A percentile compares a stretch with the other conserved stretches of the same genome.
These are phyloP conservation scores for Pelecanoides urinatrix DNA, from an alignment of 2,113 vertebrate genomes.

Conservation along the genomic window DNA sequence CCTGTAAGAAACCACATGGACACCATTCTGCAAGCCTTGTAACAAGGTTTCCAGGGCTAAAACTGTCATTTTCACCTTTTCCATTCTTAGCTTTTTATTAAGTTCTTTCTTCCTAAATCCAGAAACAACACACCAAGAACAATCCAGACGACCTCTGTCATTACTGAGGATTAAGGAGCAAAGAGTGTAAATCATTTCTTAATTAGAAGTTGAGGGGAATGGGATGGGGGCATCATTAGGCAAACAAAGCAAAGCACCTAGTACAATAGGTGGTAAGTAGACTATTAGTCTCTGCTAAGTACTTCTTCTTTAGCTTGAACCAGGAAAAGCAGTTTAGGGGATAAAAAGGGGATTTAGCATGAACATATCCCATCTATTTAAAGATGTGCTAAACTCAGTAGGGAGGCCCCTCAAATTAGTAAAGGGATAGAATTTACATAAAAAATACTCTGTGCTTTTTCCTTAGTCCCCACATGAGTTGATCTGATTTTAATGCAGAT, in stretches of 20 bases:
- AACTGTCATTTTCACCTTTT: background rate
- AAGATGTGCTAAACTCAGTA: background rate
- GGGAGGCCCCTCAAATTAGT: background rate
- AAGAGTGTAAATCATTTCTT: background rate
- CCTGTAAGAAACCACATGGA: background rate
- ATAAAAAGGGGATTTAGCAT: background rate
- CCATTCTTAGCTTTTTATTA: background rate
- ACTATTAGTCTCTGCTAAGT: background rate
- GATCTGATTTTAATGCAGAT: background rate
- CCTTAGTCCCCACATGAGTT: background rate
- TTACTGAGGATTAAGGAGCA: background rate
- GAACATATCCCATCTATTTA: background rate
- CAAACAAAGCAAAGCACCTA: background rate
- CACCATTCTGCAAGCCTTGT: background rate
- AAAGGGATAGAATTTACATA: background rate
- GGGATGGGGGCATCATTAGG: background rate
- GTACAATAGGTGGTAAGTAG: background rate
- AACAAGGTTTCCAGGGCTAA: background rate
- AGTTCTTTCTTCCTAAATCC: background rate
- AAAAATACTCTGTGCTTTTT: background rate
- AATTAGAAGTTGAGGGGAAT: background rate
- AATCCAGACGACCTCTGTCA: background rate
- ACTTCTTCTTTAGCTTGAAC: background rate
- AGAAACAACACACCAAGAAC: background rate
- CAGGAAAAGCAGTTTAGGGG: background rate